Percentiles rank a stretch among this genome's conserved stretches.
These are phyloP conservation scores for Stictonetta naevosa DNA, from an alignment of 2,113 vertebrate species.

Conservation along the genomic window DNA sequence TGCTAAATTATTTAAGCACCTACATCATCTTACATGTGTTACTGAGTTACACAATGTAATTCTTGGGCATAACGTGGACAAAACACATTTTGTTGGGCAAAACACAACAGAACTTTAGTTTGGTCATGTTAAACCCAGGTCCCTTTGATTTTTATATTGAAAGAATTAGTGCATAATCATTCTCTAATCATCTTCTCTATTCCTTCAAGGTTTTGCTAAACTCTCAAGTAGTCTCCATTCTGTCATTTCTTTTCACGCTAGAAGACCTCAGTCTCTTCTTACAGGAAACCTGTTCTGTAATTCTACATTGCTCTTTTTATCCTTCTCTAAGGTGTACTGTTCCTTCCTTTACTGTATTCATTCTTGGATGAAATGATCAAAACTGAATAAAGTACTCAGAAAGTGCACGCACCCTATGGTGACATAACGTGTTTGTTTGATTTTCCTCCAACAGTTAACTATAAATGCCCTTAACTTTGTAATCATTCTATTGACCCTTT, in stretches of 20 bases:
- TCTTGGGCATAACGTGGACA: accelerated
- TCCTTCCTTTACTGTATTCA: background rate
- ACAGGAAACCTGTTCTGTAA: background rate
- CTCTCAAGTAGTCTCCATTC: background rate
- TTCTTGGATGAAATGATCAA: background rate
- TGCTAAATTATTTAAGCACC: background rate
- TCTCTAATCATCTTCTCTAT: background rate
- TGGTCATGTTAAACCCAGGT: background rate
- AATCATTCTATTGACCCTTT: background rate
- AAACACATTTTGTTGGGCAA: background rate
- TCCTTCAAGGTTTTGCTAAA: background rate
- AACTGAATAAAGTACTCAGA: background rate
- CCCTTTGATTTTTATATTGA: background rate
- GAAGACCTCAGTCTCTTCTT: background rate
- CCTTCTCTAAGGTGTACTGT: background rate
- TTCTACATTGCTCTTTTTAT: background rate
- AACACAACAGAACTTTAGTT: background rate
- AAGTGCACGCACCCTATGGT: background rate
- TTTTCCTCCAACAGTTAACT: background rate
- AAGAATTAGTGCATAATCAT: background rate
- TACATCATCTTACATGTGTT: accelerated
- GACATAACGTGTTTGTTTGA: background rate
- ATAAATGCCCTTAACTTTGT: background rate
- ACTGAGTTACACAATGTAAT: background rate
- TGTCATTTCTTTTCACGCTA: background rate